These are phyloP conservation scores for Drosophila novamexicana DNA, from an alignment of 1,140 invertebrate genomes.

Conservation along the genomic window DNA sequence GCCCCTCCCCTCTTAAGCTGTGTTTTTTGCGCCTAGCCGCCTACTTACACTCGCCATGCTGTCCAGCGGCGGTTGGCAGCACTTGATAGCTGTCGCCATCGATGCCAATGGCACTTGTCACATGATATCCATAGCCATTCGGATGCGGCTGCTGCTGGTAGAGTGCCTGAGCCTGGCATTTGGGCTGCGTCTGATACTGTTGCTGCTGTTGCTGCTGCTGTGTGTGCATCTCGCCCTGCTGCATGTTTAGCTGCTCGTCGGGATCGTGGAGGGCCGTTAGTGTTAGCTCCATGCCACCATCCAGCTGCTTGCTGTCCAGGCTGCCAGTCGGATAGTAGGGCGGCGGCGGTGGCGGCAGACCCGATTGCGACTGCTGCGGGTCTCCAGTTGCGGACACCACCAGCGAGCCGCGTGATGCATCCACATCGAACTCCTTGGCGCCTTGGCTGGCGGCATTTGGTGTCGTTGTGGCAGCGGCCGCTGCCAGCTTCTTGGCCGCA, in stretches of 20 bases:
- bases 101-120: conserved; percentile 82
- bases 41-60: conserved; percentile 77
- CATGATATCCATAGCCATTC: conserved; percentile 83
- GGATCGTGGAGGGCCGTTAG: conserved; percentile 75
- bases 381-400: conserved; percentile 49
- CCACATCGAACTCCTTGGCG: conserved; percentile 74
- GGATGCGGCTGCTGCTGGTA: conserved; percentile 56
- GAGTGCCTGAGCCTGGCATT: conserved; percentile 46
- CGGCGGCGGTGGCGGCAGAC: conserved; percentile 59
- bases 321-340: conserved; percentile 79
- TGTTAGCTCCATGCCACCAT: conserved; percentile 75
- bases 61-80: conserved; percentile 71
- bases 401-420: conserved; percentile 62
- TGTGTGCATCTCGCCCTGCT: conserved; percentile 54
- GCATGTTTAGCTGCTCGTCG: conserved; percentile 80
- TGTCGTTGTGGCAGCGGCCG: conserved; percentile 7
- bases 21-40: conserved; percentile 3
- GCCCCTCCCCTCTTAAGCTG: neutral
- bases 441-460: neutral
- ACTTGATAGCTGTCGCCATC: conserved; percentile 84
- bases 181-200: conserved; percentile 36
- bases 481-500: conserved; percentile 65
- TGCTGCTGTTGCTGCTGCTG: conserved; percentile 58
- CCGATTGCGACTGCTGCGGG: conserved; percentile 22
- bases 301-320: conserved; percentile 72